Conservation (phyloP, 2,797 vertebrate genomes). For the Girardinus metallicus region DNA sequence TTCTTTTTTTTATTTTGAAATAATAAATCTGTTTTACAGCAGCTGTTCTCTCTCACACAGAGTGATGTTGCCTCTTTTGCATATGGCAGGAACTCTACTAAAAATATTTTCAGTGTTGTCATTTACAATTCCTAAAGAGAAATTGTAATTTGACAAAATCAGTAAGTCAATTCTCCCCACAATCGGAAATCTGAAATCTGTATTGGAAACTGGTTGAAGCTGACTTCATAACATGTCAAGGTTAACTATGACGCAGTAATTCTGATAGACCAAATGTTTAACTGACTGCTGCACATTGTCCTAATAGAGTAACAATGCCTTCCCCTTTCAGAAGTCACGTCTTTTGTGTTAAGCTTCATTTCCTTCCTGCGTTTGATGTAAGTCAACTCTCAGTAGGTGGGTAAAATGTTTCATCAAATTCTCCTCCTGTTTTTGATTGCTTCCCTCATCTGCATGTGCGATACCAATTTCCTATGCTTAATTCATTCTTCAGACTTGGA, state of each 20-base stretch:
- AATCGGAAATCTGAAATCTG: not conserved
- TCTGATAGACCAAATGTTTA: conserved; percentile 28
- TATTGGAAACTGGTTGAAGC: not conserved
- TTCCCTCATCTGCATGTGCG: conserved; percentile 41
- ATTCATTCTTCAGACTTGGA: conserved; percentile 45
- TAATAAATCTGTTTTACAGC: not conserved
- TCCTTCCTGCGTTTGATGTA: conserved; percentile 39
- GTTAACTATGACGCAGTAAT: conserved; percentile 22
- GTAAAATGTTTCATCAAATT: conserved; percentile 43
- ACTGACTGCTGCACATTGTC: conserved; percentile 28
- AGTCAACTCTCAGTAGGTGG: conserved; percentile 41
- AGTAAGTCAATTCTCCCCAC: not conserved
- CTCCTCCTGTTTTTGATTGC: conserved; percentile 40
- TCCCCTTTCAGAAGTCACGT: conserved; percentile 39
- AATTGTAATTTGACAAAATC: not conserved
- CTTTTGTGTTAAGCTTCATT: conserved; percentile 43
- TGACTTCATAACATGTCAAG: not conserved
- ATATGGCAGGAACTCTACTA: not conserved
- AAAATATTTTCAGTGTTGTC: not conserved
- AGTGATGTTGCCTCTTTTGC: not conserved
- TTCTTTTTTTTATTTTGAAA: not conserved
- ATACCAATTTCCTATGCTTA: conserved; percentile 32
- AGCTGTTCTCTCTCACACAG: not conserved
- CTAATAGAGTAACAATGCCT: conserved; percentile 41
- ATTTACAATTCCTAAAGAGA: not conserved